A percentile compares a stretch with the other conserved stretches of the same genome.
Evolutionary conservation across 1,140 invertebrate species (phyloP).

Genomic region (Phymastichus coffea): DNA sequence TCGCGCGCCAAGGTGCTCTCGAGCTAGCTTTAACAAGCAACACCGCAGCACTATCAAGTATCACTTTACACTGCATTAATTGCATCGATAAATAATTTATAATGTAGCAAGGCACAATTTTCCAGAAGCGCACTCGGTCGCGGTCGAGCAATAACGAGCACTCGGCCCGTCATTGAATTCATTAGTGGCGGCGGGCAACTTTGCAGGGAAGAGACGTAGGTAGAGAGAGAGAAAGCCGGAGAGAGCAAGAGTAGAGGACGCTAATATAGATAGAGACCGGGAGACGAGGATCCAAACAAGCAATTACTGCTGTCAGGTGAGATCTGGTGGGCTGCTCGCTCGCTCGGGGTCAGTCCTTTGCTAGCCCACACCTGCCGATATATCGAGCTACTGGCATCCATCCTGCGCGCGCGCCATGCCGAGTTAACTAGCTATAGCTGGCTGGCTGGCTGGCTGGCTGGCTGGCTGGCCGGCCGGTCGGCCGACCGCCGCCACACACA

Average conservation of each 20-base stretch:
- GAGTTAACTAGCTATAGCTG: background rate
- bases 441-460: no score
- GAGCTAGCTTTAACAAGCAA: no score
- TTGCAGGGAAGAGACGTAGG: background rate
- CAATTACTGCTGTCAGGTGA: conserved; percentile 26
- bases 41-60: background rate
- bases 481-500: background rate
- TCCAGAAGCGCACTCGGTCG: no score
- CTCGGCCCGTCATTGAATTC: no score
- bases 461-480: no score
- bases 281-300: conserved; percentile 20
- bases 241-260: background rate
- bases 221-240: background rate
- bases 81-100: conserved; percentile 23
- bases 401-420: no score
- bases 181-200: no score
- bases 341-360: no score
- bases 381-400: no score
- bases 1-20: no score
- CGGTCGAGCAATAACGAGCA: no score
- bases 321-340: background rate
- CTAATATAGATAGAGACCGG: background rate
- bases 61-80: conserved; percentile 5
- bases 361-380: no score
- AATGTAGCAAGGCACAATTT: background rate